These are phyloP conservation scores for Drosophila athabasca DNA, from an alignment of 1,140 invertebrate species.

Conservation along the genomic window DNA sequence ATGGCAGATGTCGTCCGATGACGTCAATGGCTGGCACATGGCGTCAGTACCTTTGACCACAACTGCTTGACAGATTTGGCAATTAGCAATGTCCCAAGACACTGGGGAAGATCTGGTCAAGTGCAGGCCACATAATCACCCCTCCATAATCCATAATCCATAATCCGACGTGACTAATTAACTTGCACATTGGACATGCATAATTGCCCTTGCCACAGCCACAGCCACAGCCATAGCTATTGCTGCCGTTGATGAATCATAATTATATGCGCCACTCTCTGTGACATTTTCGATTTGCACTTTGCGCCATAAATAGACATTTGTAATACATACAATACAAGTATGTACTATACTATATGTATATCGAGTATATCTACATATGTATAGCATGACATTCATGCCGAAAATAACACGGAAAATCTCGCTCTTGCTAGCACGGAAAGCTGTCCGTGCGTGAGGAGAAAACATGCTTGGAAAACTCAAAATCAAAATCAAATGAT, in stretches of 20 bases:
- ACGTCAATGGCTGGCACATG: slow-evolving; percentile 48
- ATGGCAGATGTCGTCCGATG: slow-evolving; percentile 37
- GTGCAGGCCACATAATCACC: slow-evolving; percentile 11
- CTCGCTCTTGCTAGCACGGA: slow-evolving; percentile 31
- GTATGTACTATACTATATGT: slow-evolving; percentile 9
- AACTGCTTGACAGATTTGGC: slow-evolving; percentile 70
- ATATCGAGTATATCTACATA: slow-evolving; percentile 24
- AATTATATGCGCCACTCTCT: not conserved
- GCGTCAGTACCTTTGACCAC: slow-evolving; percentile 44
- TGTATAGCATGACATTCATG: not conserved
- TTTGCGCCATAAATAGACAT: slow-evolving; percentile 46
- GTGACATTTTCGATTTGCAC: slow-evolving; percentile 32
- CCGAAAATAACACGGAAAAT: slow-evolving; percentile 20
- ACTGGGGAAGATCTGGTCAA: slow-evolving; percentile 8
- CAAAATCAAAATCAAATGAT: slow-evolving; percentile 42
- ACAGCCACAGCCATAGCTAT: not conserved
- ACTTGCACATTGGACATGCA: slow-evolving; percentile 14
- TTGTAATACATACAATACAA: slow-evolving; percentile 15
- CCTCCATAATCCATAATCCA: not conserved
- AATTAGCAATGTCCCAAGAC: slow-evolving; percentile 63
- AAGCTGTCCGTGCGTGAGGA: slow-evolving; percentile 49
- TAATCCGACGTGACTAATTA: slow-evolving; percentile 45
- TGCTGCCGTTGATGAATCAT: slow-evolving; percentile 36
- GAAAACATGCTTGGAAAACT: slow-evolving; percentile 37
- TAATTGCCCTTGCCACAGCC: slow-evolving; percentile 16